Base-by-base conservation (phyloP, 1,140 invertebrate species). In the Pseudomyrmex gracilis region DNA sequence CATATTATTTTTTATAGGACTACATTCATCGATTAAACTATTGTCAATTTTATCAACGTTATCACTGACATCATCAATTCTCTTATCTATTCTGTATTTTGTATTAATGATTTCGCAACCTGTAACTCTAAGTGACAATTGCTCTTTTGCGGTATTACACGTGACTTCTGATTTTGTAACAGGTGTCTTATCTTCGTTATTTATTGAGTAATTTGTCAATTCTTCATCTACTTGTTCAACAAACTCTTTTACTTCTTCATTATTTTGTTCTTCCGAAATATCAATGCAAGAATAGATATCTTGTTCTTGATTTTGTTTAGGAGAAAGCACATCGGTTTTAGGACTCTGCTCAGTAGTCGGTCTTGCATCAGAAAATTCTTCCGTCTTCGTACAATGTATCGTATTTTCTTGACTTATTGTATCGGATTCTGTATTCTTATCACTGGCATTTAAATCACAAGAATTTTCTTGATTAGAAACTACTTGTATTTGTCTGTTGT, bases 121-220 rank as follows among this genome's bases (percentile, higher is more conserved):
- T 3, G 7, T 58, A 78, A 78, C 5, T 78, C 57, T 78, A 58
- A 43, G 64, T 70, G 24, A 55, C 9, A 51, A 9, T 13, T 76
- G 73, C 3, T 55, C 12, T 7, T 47, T 57, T 24, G n/a, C 3
- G 12, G 13, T 22, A 73, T 61, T n/a, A 3, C 20, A 24, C 0
- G 22, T 17, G 5, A 34, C 15, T 34, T 61, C 10, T 7, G 12
- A 2, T 15, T 57, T 57, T 20, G 45, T 1, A 43, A 2, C 24
- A 71, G 8, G 0, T 1, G 2, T 51, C 8, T 49, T 15, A 17
- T 63, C 22, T 34, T 63, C 1, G 1, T 24, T 12, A 60, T 34
- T 74, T 51, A 64, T 9, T 64, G 12, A 58, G 20, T 34, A 53
- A 13, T 77, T 20, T 45, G 4, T 5, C 1, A 45, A 57, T 57